Conservation (phyloP, 2,113 vertebrate species). For the Smithornis capensis region DNA sequence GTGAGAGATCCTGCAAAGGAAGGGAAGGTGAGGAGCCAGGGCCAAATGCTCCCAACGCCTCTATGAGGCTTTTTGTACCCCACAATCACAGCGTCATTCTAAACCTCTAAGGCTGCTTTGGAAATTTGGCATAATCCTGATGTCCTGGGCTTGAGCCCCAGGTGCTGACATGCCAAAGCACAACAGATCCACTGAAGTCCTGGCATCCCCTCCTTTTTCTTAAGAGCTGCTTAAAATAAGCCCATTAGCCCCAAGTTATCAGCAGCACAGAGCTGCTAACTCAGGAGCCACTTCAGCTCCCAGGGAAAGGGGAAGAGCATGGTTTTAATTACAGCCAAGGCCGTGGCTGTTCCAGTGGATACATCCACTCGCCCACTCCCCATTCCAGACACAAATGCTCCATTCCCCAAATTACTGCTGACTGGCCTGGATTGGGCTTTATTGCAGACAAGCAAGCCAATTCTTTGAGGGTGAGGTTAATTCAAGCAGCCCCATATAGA, state of each 20-base stretch:
- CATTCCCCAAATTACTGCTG: background rate
- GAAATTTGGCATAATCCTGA: background rate
- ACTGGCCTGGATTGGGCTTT: background rate
- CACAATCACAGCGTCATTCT: background rate
- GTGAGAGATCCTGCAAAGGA: background rate
- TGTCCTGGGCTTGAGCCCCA: background rate
- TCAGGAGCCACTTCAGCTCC: background rate
- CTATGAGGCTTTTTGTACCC: background rate
- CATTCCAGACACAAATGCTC: background rate
- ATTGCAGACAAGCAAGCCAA: background rate
- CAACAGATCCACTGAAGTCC: background rate
- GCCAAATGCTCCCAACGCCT: rapidly evolving
- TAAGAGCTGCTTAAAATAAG: slow-evolving; percentile 67
- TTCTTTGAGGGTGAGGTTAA: background rate
- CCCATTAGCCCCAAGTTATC: slow-evolving; percentile 54
- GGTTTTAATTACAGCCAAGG: background rate
- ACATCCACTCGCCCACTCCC: background rate
- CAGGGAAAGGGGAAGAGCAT: background rate
- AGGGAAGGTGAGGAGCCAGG: background rate
- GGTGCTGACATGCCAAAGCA: slow-evolving; percentile 2
- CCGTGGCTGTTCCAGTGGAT: rapidly evolving
- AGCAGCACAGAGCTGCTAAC: background rate
- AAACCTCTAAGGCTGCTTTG: background rate
- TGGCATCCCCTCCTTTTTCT: background rate
- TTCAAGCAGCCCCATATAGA: background rate